These are phyloP conservation scores for Stylophora pistillata DNA, from an alignment of 64 coral and sea anemone species.

Conservation along the genomic window DNA sequence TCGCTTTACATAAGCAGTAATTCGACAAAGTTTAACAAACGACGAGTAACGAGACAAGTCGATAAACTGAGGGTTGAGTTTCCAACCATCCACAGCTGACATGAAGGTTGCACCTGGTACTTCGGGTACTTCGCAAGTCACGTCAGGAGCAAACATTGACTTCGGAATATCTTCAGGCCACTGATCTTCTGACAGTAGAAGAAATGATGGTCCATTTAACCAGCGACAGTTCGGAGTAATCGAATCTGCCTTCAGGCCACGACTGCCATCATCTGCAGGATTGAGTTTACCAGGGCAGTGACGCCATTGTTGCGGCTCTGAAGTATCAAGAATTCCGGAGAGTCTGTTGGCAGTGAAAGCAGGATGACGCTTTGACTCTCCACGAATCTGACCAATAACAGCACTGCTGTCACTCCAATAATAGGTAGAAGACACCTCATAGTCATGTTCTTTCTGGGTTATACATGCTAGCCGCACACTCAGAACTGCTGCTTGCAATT, in stretches of 20 bases:
- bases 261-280: slow-evolving; percentile 32
- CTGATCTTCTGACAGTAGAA: slow-evolving; percentile 34
- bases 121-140: too few relatives aligned
- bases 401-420: too few relatives aligned
- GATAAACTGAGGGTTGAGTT: slow-evolving; percentile 1
- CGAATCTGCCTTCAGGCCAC: neutral
- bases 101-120: neutral
- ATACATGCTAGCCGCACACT: too few relatives aligned
- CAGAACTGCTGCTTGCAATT: too few relatives aligned
- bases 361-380: neutral
- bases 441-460: too few relatives aligned
- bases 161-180: neutral
- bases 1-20: slow-evolving; percentile 21
- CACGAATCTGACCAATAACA: neutral
- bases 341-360: slow-evolving; percentile 34
- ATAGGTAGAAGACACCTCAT: too few relatives aligned
- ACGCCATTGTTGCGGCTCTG: slow-evolving; percentile 21
- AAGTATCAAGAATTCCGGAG: slow-evolving; percentile 21
- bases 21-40: too few relatives aligned
- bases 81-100: neutral
- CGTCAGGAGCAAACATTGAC: neutral
- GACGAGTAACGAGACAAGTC: slow-evolving; percentile 19
- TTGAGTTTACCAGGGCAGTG: slow-evolving; percentile 23
- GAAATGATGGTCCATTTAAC: slow-evolving; percentile 25
- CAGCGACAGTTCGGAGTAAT: neutral